phyloP scores from a whole-genome alignment of 2,888 invertebrate species.

The Chymomyza fuscimana region DNA sequence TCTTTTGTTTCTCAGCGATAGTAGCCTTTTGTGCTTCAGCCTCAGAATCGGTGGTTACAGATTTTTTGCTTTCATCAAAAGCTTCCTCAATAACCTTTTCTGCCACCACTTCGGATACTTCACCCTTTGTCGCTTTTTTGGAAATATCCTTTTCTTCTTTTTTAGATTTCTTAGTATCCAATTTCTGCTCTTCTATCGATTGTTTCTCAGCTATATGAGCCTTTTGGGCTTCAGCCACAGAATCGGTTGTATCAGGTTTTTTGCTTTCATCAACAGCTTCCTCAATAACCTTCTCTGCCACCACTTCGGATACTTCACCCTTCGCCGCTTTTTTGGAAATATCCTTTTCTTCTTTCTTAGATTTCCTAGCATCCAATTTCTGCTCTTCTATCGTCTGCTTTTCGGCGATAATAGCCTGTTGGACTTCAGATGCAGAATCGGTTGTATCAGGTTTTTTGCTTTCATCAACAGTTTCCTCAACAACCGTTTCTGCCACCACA shows the following conservation, averaged over 20 bases:
- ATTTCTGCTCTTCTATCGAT: neutral
- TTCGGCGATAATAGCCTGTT: conserved; percentile 23
- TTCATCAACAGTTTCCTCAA: conserved; percentile 16
- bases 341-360: conserved; percentile 21
- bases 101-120: conserved; percentile 16
- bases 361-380: conserved; percentile 35
- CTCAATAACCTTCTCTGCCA: conserved; percentile 9
- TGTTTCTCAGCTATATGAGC: conserved; percentile 9
- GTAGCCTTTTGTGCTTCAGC: conserved; percentile 32
- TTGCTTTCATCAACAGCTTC: conserved; percentile 12
- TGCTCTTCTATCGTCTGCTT: conserved; percentile 16
- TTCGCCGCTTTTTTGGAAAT: conserved; percentile 10
- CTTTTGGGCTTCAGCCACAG: neutral
- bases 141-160: conserved; percentile 31
- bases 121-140: conserved; percentile 32
- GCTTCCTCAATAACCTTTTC: conserved; percentile 17
- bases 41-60: conserved; percentile 21
- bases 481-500: conserved; percentile 19
- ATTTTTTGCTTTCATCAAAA: conserved; percentile 36
- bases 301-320: conserved; percentile 28
- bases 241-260: neutral
- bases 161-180: conserved; percentile 29
- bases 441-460: conserved; percentile 11
- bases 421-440: conserved; percentile 12
- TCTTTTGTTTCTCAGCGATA: conserved; percentile 16